These are phyloP conservation scores for Myiotriccus ornatus DNA, from an alignment of 2,797 vertebrate genomes.

Conservation along the genomic window DNA sequence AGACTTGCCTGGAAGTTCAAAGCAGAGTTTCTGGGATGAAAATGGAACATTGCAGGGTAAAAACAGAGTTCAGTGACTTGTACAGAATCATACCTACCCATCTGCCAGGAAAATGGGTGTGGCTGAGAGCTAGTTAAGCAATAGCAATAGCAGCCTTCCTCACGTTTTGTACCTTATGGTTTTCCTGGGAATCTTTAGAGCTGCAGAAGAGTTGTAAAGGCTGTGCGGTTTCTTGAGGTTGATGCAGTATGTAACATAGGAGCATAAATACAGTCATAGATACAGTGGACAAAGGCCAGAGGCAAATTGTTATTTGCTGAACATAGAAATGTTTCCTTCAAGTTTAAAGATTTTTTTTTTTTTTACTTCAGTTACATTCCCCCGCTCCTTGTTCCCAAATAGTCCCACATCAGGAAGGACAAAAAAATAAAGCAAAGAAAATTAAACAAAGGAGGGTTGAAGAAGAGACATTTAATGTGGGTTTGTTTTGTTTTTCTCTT, in stretches of 20 bases:
- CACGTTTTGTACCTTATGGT: not conserved
- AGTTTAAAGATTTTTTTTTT: not conserved
- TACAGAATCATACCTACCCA: not conserved
- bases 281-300: not conserved
- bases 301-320: not conserved
- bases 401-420: not conserved
- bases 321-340: not conserved
- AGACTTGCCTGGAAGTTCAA: conserved; percentile 6
- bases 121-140: not conserved
- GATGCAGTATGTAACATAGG: not conserved
- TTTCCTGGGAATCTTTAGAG: not conserved
- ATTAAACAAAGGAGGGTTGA: not conserved
- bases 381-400: not conserved
- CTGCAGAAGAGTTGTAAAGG: not conserved
- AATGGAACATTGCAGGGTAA: not conserved
- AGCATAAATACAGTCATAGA: not conserved
- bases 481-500: no score
- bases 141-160: not conserved
- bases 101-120: not conserved
- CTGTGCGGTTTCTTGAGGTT: not conserved
- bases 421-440: not conserved
- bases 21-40: not conserved
- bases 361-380: not conserved
- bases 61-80: not conserved
- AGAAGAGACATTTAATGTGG: not conserved